These are phyloP conservation scores for Camptogramma bilineatum DNA, from an alignment of 2,888 invertebrate genomes.

Conservation along the genomic window DNA sequence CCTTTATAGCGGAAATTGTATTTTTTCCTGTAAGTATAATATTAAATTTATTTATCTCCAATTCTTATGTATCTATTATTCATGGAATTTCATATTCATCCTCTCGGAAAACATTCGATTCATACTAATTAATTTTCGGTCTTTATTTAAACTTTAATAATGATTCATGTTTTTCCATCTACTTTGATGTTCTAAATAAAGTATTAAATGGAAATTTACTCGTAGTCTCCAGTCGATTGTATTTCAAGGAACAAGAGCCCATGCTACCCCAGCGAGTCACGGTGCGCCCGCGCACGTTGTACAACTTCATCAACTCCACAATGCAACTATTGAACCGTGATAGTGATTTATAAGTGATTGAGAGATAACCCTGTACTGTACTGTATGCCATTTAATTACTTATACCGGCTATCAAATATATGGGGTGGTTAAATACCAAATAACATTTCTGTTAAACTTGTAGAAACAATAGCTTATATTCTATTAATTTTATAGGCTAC, in stretches of 20 bases:
- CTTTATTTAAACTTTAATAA: too few species aligned
- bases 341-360: slow-evolving; percentile 24
- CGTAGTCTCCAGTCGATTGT: not conserved
- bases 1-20: too few species aligned
- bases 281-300: slow-evolving; percentile 40
- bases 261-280: slow-evolving; percentile 40
- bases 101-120: too few species aligned
- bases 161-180: not conserved
- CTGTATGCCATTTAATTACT: slow-evolving; percentile 4
- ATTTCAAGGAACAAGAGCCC: slow-evolving; percentile 14
- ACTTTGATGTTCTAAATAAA: not conserved
- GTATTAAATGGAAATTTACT: not conserved
- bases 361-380: slow-evolving; percentile 14
- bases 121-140: too few species aligned
- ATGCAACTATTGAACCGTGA: slow-evolving; percentile 29
- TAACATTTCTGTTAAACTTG: too few species aligned
- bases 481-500: too few species aligned
- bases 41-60: too few species aligned
- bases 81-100: too few species aligned
- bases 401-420: not conserved
- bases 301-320: slow-evolving; percentile 45
- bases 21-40: too few species aligned
- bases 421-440: too few species aligned
- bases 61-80: too few species aligned
- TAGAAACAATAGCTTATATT: too few species aligned